Percentiles rank a stretch among this genome's conserved stretches.
These are phyloP conservation scores for Rhaphigaster nebulosa DNA, from an alignment of 2,888 invertebrate genomes.

Conservation along the genomic window DNA sequence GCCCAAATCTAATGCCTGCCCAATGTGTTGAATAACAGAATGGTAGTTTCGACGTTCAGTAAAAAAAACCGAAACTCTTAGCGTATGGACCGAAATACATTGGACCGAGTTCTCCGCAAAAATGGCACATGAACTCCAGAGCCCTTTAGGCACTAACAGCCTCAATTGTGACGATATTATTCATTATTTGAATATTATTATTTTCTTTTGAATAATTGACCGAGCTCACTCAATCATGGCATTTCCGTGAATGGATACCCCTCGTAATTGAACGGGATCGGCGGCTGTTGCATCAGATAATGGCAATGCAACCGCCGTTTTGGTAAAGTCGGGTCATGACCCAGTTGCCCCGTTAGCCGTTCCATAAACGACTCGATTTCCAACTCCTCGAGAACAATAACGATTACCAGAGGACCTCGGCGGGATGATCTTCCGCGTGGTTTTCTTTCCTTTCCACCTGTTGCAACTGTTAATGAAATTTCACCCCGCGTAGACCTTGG, in stretches of 20 bases:
- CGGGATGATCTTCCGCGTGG: neutral
- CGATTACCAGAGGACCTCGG: neutral
- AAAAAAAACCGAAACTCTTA: too few species aligned
- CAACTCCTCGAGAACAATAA: neutral
- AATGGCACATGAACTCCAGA: too few species aligned
- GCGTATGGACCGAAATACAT: too few species aligned
- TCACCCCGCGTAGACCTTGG: neutral
- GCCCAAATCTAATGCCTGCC: too few species aligned
- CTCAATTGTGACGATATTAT: neutral
- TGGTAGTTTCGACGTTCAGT: too few species aligned
- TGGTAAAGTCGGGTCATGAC: neutral
- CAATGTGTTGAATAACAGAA: too few species aligned
- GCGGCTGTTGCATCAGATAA: neutral
- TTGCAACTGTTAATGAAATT: neutral
- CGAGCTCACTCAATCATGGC: neutral
- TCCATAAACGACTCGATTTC: neutral
- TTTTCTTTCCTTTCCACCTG: neutral
- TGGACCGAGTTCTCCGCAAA: too few species aligned
- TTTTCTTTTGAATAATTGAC: neutral
- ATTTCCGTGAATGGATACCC: neutral
- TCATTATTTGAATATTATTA: neutral
- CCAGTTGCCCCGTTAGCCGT: neutral
- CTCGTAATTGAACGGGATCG: neutral
- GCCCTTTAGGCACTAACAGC: too few species aligned
- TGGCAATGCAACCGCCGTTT: neutral